Percentiles rank a stretch among this genome's conserved stretches.
phyloP scores from a whole-genome alignment of 2,888 invertebrate species.

The Leucozona laternaria region DNA sequence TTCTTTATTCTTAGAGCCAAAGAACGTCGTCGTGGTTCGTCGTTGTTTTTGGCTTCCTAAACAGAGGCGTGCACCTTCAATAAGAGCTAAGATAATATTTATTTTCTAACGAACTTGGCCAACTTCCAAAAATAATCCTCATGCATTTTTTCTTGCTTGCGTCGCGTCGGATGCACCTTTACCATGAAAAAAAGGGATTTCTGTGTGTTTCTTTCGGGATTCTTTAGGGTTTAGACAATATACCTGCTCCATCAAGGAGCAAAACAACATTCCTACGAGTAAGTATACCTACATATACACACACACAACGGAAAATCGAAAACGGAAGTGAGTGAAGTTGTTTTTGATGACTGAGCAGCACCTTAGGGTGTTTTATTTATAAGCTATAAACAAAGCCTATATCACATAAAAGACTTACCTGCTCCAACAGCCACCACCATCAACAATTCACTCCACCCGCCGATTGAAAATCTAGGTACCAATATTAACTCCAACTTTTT shows the following conservation, averaged over 20 bases:
- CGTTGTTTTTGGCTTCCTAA: background rate
- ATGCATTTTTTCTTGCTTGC: conserved; percentile 2
- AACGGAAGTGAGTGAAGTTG: conserved; percentile 58
- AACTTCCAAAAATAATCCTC: conserved; percentile 47
- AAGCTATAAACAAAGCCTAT: conserved; percentile 44
- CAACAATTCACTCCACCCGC: too few relatives aligned
- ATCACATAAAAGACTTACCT: background rate
- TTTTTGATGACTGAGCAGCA: conserved; percentile 62
- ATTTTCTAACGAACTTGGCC: conserved; percentile 58
- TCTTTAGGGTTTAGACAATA: conserved; percentile 34
- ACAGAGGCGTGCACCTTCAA: conserved; percentile 8
- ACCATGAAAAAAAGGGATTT: background rate
- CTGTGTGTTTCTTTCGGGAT: conserved; percentile 10
- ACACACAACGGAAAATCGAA: conserved; percentile 33
- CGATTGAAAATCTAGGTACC: background rate
- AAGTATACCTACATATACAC: background rate
- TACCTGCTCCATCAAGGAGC: background rate
- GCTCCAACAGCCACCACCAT: background rate
- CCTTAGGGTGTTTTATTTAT: conserved; percentile 18
- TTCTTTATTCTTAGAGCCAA: background rate
- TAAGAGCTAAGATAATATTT: conserved; percentile 36
- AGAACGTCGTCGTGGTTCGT: background rate
- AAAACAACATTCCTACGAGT: conserved; percentile 10
- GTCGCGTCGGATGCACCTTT: conserved; percentile 14
- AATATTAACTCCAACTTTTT: background rate